Evolutionary conservation across 2,888 invertebrate species (phyloP).

Genomic region (Cephus rjabovi): DNA sequence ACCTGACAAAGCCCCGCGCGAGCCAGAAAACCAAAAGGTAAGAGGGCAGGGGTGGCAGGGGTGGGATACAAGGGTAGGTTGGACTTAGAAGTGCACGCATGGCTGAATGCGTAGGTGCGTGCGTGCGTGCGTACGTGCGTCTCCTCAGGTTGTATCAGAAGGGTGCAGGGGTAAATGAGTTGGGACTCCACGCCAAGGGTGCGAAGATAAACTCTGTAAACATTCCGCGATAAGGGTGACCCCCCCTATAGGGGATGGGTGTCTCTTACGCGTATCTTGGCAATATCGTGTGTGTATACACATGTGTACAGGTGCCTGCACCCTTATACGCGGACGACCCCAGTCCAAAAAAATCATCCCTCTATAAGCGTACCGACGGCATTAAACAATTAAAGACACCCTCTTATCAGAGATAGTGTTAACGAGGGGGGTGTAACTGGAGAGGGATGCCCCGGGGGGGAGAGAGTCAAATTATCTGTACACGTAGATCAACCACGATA

Average conservation of each 20-base stretch:
- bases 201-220: conserved; percentile 49
- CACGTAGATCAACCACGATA: neutral
- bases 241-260: neutral
- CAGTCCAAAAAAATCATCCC: neutral
- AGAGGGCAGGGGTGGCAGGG: neutral
- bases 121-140: neutral
- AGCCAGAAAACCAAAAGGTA: neutral
- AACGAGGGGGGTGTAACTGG: neutral
- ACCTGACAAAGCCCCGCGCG: neutral
- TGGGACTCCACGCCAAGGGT: conserved; percentile 32
- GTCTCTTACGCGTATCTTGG: neutral
- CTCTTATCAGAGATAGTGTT: neutral
- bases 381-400: neutral
- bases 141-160: neutral
- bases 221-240: conserved; percentile 37
- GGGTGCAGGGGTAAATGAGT: conserved; percentile 30
- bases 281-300: neutral
- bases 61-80: neutral
- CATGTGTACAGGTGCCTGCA: neutral
- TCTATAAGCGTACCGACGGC: neutral
- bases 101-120: neutral
- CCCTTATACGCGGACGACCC: neutral
- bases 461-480: neutral
- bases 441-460: too few relatives aligned
- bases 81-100: neutral